phyloP scores from a whole-genome alignment of 1,140 invertebrate genomes.

The Cylas formicarius region DNA sequence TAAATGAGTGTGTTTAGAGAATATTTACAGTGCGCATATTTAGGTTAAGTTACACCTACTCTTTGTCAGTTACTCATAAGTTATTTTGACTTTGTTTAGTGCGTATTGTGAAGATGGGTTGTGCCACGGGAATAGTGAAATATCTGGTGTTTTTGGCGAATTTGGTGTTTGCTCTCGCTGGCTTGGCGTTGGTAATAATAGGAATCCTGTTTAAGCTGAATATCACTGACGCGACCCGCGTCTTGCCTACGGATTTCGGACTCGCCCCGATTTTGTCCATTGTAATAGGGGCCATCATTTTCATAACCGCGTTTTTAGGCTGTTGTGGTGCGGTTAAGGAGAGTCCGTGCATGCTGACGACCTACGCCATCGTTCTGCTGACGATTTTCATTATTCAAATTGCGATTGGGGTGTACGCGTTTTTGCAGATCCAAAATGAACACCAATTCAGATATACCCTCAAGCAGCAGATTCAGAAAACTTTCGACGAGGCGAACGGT shows the following conservation, averaged over 20 bases:
- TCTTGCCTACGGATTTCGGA: constrained; percentile 28
- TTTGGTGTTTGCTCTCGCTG: constrained; percentile 35
- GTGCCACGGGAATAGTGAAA: constrained; percentile 35
- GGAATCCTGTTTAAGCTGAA: constrained; percentile 37
- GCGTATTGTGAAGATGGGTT: constrained; percentile 34
- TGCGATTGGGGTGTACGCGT: constrained; percentile 43
- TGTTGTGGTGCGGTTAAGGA: constrained; percentile 81
- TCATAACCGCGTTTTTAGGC: constrained; percentile 77
- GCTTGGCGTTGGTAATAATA: constrained; percentile 34
- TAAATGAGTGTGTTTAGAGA: no score
- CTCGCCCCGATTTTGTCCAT: constrained; percentile 69
- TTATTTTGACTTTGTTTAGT: no score
- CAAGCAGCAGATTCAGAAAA: constrained; percentile 26
- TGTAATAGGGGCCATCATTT: constrained; percentile 69
- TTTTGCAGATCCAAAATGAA: constrained; percentile 37
- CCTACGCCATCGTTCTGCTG: constrained; percentile 47
- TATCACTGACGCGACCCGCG: constrained; percentile 26
- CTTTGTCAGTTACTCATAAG: no score
- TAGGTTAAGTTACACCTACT: constrained; percentile 4
- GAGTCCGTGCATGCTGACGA: constrained; percentile 73
- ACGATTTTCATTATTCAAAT: constrained; percentile 49
- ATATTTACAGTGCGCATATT: no score
- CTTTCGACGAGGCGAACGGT: constrained; percentile 42
- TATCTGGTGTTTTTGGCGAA: constrained; percentile 37
- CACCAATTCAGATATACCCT: constrained; percentile 14